A percentile compares a stretch with the other conserved stretches of the same genome.
Evolutionary conservation across 2,888 invertebrate species (phyloP).

Genomic region (Eilema depressum): DNA sequence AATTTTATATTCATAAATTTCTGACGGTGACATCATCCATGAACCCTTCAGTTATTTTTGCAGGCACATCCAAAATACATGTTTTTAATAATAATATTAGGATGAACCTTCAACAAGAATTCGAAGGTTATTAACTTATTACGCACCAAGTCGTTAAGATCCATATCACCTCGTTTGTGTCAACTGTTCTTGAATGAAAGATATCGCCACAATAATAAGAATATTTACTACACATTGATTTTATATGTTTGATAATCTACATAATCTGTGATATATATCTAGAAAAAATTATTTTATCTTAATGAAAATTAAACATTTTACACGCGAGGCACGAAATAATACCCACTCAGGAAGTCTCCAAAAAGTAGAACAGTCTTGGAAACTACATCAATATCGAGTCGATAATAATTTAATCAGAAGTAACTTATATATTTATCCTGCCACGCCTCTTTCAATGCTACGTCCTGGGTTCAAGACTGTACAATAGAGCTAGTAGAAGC

Average conservation of each 20-base stretch:
- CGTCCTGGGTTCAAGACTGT: too few relatives aligned
- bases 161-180: neutral
- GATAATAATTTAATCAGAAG: too few relatives aligned
- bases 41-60: too few relatives aligned
- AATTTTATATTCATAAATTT: too few relatives aligned
- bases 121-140: neutral
- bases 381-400: neutral
- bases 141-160: neutral
- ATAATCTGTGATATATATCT: neutral
- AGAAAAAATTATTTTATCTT: conserved; percentile 1
- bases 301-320: neutral
- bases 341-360: too few relatives aligned
- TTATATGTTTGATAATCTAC: neutral
- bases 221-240: conserved; percentile 6
- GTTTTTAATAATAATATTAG: too few relatives aligned
- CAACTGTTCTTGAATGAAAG: conserved; percentile 2
- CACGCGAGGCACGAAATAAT: too few relatives aligned
- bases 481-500: too few relatives aligned
- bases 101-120: neutral
- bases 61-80: too few relatives aligned
- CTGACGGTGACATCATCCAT: too few relatives aligned
- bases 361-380: neutral
- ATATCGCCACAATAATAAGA: neutral
- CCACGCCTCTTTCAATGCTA: too few relatives aligned
- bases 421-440: too few relatives aligned